These are phyloP conservation scores for Cephus rjabovi DNA, from an alignment of 2,888 invertebrate species.

Conservation along the genomic window DNA sequence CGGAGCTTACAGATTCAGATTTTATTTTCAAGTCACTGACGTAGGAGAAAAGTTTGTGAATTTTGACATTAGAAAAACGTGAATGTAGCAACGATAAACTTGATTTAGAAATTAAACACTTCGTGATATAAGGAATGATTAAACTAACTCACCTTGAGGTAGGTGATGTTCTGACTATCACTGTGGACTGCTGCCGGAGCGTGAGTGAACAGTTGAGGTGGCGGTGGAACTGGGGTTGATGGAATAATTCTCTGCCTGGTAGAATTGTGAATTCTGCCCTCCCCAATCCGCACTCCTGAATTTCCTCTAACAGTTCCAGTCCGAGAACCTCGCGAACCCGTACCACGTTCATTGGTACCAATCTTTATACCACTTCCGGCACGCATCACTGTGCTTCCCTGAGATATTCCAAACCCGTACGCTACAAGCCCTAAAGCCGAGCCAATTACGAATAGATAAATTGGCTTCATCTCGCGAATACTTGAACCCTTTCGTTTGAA, in stretches of 20 bases:
- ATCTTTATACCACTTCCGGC: slow-evolving; percentile 49
- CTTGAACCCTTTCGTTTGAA: not conserved
- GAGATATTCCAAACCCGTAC: not conserved
- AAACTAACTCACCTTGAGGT: slow-evolving; percentile 29
- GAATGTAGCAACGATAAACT: not conserved
- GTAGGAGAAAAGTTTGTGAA: not conserved
- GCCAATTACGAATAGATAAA: not conserved
- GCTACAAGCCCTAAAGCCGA: not conserved
- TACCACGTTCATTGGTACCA: slow-evolving; percentile 33
- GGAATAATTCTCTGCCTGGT: slow-evolving; percentile 42
- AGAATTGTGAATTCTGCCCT: slow-evolving; percentile 52
- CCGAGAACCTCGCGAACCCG: not conserved
- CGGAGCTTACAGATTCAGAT: not conserved
- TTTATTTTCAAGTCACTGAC: not conserved
- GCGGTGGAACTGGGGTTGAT: slow-evolving; percentile 2
- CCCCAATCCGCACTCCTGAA: slow-evolving; percentile 55
- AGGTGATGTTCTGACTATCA: slow-evolving; percentile 27
- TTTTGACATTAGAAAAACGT: not conserved
- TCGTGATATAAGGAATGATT: not conserved
- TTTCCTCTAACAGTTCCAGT: slow-evolving; percentile 40
- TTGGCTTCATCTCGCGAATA: not conserved
- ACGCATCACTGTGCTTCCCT: slow-evolving; percentile 40
- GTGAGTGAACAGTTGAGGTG: slow-evolving; percentile 33
- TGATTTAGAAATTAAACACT: not conserved
- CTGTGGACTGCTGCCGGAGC: slow-evolving; percentile 26